phyloP scores from a whole-genome alignment of 2,113 vertebrate species.

The Epinephelus moara region DNA sequence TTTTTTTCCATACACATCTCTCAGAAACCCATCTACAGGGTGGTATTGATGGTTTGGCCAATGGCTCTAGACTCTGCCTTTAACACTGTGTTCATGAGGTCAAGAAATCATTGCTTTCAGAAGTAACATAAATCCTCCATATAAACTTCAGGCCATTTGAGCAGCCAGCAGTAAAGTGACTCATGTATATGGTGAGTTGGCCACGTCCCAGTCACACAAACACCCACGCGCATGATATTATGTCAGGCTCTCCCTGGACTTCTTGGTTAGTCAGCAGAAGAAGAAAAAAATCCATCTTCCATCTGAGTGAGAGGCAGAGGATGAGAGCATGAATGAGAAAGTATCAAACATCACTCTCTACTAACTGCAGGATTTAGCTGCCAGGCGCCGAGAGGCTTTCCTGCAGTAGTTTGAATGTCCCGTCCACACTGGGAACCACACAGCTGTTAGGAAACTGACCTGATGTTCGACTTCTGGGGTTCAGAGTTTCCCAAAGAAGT shows the following conservation, averaged over 20 bases:
- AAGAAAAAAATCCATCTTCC: slow-evolving; percentile 6
- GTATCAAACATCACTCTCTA: slow-evolving; percentile 4
- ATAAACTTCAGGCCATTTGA: slow-evolving; percentile 22
- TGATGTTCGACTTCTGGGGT: not conserved
- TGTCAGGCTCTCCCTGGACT: slow-evolving; percentile 41
- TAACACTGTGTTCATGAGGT: slow-evolving; percentile 9
- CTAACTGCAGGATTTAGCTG: not conserved
- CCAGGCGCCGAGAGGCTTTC: not conserved
- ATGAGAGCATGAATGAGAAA: slow-evolving; percentile 14
- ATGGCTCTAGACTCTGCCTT: not conserved
- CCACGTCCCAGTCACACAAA: slow-evolving; percentile 25
- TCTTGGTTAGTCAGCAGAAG: slow-evolving; percentile 42
- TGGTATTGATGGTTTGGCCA: not conserved
- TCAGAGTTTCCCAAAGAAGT: slow-evolving; percentile 7
- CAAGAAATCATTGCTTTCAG: slow-evolving; percentile 31
- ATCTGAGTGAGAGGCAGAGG: not conserved
- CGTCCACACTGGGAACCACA: not conserved
- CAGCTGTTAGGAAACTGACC: slow-evolving; percentile 8
- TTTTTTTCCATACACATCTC: not conserved
- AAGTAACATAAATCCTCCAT: slow-evolving; percentile 35
- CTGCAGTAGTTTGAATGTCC: not conserved
- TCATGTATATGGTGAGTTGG: slow-evolving; percentile 39
- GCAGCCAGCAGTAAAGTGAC: slow-evolving; percentile 31
- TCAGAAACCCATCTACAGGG: slow-evolving; percentile 8
- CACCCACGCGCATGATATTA: slow-evolving; percentile 10